Base-by-base conservation (phyloP, 2,113 vertebrate species). In the Apteryx mantelli region DNA sequence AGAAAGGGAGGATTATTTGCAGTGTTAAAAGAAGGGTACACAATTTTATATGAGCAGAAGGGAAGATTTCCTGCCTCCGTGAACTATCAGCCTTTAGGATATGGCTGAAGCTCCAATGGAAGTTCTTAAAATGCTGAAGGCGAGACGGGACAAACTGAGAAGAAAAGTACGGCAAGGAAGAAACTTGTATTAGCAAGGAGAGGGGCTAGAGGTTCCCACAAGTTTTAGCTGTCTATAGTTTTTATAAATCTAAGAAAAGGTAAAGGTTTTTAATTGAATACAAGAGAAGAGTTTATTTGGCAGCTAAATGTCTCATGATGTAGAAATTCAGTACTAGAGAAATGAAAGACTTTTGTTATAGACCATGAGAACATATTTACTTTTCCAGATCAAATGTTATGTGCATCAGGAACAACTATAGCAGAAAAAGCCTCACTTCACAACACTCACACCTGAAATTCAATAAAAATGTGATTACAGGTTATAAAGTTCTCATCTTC, bases 401-500 rank as follows among this genome's bases (percentile, higher is more conserved):
- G 15, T 76, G 19, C 32, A 73, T 60, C 53, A 89, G 44, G 22
- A 91, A 56, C 16, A 89, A 66, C 21, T 58, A 40, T 22, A 68
- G 74, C 3, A 2, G 53, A 81, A 91, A 85, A 86, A 69, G 14
- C 5, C 40, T 92, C 55, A 58, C 52, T 95, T 84, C 68, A 76
- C 30, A 83, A 88, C 50, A 56, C 61, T 89, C n/a, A 89, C 34
- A 89, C 12, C 61, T 86, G n/a, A 88, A 82, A 86, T 20, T 63
- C 73, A 86, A 83, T 66, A 90, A 88, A 95, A 93, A 80, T 73
- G n/a, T 66, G 28, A 87, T 63, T 60, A 93, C 24, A 87, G 16
- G n/a, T 93, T 93, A 89, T 86, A 85, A 91, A 77, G 58, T 90
- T 91, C 76, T 92, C 38, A 56, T 76, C 18, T 73, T 86, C 38